Percentiles rank a stretch among this genome's conserved stretches.
Evolutionary conservation across 2,888 invertebrate genomes (phyloP).

Genomic region (Labia minor): DNA sequence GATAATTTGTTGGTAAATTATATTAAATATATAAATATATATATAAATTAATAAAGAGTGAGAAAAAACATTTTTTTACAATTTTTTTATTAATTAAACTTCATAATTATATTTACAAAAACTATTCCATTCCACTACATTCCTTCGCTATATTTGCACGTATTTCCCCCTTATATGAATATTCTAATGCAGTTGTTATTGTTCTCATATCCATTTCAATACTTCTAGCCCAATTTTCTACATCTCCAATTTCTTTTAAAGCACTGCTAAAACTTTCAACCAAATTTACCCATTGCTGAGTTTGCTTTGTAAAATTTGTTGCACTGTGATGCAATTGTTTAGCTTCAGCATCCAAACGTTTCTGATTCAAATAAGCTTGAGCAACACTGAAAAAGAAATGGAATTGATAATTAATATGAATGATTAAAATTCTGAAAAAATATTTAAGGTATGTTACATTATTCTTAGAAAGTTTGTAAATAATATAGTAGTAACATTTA

Average conservation of each 20-base stretch:
- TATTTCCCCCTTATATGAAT: constrained; percentile 65
- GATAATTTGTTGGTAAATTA: too few relatives aligned
- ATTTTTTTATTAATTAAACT: neutral
- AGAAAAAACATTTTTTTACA: neutral
- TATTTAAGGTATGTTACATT: too few relatives aligned
- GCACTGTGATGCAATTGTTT: constrained; percentile 90
- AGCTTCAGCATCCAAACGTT: constrained; percentile 92
- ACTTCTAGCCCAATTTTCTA: constrained; percentile 95
- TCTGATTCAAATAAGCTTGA: constrained; percentile 96
- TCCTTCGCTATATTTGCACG: neutral
- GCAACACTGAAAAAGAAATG: constrained; percentile 61
- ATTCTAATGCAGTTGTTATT: constrained; percentile 82
- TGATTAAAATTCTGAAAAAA: neutral
- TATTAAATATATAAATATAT: too few relatives aligned
- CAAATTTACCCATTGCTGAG: constrained; percentile 90
- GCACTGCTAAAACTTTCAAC: constrained; percentile 80
- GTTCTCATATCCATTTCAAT: constrained; percentile 94
- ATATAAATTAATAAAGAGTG: too few relatives aligned
- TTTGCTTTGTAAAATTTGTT: constrained; percentile 89
- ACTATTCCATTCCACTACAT: neutral
- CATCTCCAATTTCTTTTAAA: constrained; percentile 93
- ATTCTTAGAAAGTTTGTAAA: too few relatives aligned
- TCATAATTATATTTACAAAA: neutral
- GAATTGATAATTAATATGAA: neutral
- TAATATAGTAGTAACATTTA: too few relatives aligned